A percentile compares a stretch with the other conserved stretches of the same genome.
Evolutionary conservation across 2,888 invertebrate species (phyloP).

Genomic region (Eurytoma adleriae): DNA sequence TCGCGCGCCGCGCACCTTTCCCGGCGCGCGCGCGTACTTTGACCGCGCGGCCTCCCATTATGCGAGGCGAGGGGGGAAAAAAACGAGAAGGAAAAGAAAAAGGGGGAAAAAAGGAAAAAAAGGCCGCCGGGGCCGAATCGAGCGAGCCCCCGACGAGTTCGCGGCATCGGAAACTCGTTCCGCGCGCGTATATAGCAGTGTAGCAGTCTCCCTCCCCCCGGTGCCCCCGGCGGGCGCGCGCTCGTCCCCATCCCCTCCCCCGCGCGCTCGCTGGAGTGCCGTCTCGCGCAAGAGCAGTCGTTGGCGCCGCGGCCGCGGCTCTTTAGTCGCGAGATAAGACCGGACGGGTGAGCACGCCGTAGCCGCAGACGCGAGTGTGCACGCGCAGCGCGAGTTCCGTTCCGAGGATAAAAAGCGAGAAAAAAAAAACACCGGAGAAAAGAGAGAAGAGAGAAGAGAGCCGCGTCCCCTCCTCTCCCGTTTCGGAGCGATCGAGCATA

Average conservation of each 20-base stretch:
- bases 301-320: neutral
- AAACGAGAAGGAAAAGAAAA: no score
- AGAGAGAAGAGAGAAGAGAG: neutral
- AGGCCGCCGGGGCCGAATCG: no score
- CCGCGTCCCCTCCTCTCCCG: neutral
- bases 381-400: conserved; percentile 12
- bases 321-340: conserved; percentile 70
- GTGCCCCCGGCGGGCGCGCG: neutral
- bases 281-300: neutral
- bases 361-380: conserved; percentile 40
- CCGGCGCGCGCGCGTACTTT: no score
- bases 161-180: no score
- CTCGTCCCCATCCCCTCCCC: neutral
- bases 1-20: no score
- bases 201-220: neutral
- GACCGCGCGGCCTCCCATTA: no score
- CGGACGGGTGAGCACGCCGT: conserved; percentile 60
- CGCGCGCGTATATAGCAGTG: no score
- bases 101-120: no score
- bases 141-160: no score
- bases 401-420: neutral
- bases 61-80: no score
- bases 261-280: neutral
- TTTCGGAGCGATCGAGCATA: neutral
- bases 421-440: no score